phyloP scores from a whole-genome alignment of 2,113 vertebrate species.

The Okapia johnstoni region DNA sequence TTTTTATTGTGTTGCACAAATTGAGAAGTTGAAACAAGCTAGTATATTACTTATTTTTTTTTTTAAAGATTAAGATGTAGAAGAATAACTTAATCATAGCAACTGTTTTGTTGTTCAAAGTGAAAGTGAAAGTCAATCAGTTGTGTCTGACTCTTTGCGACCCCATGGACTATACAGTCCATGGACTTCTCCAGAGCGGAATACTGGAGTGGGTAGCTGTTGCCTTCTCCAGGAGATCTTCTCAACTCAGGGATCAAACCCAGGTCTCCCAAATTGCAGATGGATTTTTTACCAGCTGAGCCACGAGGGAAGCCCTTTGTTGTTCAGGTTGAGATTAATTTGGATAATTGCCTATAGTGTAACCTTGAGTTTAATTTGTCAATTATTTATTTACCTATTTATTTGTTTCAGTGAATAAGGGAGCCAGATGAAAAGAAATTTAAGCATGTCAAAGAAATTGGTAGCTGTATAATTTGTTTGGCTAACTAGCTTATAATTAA shows the following conservation, averaged over 20 bases:
- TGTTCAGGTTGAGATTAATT: background rate
- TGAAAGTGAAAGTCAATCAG: background rate
- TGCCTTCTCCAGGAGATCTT: background rate
- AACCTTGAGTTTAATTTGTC: background rate
- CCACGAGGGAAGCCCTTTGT: background rate
- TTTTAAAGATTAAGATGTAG: background rate
- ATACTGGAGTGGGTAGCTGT: background rate
- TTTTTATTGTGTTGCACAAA: background rate
- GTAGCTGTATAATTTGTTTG: background rate
- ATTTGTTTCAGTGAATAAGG: background rate
- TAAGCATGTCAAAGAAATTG: background rate
- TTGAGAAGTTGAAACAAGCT: background rate
- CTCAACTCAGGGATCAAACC: background rate
- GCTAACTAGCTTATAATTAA: background rate
- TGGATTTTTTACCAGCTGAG: background rate
- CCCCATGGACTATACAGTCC: background rate
- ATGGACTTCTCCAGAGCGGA: background rate
- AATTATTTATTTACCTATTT: background rate
- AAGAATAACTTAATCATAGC: background rate
- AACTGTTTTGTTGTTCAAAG: background rate
- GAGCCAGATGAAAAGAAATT: conserved; percentile 18
- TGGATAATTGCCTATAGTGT: background rate
- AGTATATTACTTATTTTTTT: background rate
- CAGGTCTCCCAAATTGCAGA: background rate
- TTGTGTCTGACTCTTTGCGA: background rate